These are phyloP conservation scores for Heterotis niloticus DNA, from an alignment of 2,113 vertebrate species.

Conservation along the genomic window DNA sequence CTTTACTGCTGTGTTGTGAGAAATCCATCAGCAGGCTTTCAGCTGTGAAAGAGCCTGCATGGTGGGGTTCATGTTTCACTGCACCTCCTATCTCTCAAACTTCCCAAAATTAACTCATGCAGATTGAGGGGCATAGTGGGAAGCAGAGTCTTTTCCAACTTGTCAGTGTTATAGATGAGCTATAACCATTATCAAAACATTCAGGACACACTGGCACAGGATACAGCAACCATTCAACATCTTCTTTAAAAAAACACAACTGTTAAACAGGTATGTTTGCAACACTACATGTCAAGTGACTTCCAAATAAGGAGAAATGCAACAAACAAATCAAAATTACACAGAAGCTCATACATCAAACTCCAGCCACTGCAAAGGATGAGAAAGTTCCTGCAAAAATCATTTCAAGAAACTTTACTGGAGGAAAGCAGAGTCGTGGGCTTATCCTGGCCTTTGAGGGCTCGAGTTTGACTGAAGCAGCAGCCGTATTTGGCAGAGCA, in stretches of 20 bases:
- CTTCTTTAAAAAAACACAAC: neutral
- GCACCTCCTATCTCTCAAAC: neutral
- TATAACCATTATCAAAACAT: neutral
- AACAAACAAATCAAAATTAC: neutral
- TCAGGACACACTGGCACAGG: conserved; percentile 1
- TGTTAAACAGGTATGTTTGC: neutral
- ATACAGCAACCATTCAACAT: neutral
- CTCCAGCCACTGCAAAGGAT: conserved; percentile 39
- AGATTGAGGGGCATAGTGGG: conserved; percentile 10
- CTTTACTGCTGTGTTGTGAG: neutral
- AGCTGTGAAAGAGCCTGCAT: neutral
- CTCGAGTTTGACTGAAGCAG: conserved; percentile 23
- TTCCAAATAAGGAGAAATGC: neutral
- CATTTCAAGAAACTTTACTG: neutral
- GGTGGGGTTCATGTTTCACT: neutral
- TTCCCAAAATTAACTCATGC: neutral
- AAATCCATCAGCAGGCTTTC: neutral
- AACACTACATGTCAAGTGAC: neutral
- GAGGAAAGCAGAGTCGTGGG: neutral
- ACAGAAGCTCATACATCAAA: conserved; percentile 28
- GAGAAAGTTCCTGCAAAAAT: neutral
- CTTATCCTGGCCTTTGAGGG: neutral
- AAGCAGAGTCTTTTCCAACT: conserved; percentile 1
- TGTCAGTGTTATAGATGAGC: neutral
- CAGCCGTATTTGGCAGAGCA: conserved; percentile 23